These are phyloP conservation scores for Andrena minutula DNA, from an alignment of 2,888 invertebrate species.

Conservation along the genomic window DNA sequence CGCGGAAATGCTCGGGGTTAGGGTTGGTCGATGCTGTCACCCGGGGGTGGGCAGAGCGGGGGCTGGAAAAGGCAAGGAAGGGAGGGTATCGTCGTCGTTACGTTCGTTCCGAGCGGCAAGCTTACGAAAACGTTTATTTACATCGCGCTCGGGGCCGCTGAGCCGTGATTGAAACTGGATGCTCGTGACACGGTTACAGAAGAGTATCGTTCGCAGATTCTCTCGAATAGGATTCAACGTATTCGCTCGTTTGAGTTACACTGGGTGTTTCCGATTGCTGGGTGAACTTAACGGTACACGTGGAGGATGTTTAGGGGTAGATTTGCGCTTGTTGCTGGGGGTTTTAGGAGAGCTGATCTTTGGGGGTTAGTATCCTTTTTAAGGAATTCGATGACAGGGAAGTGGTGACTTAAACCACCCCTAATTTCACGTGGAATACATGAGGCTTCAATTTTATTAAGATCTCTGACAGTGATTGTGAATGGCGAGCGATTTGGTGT, in stretches of 20 bases:
- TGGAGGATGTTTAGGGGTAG: too few relatives aligned
- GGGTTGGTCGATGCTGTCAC: conserved; percentile 25
- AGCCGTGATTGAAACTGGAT: conserved; percentile 31
- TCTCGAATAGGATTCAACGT: background rate
- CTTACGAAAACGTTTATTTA: conserved; percentile 51
- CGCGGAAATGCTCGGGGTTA: conserved; percentile 26
- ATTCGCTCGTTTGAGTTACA: background rate
- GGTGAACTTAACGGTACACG: background rate
- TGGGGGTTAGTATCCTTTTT: too few relatives aligned
- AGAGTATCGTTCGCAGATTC: background rate
- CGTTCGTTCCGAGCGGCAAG: conserved; percentile 27
- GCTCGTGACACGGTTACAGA: background rate
- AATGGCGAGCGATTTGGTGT: too few relatives aligned
- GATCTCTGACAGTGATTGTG: too few relatives aligned
- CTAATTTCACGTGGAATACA: too few relatives aligned
- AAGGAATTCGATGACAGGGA: too few relatives aligned
- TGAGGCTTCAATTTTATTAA: too few relatives aligned
- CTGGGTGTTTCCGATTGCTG: background rate
- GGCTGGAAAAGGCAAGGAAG: conserved; percentile 20
- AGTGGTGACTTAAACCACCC: too few relatives aligned
- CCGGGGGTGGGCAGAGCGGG: conserved; percentile 11
- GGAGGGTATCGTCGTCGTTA: conserved; percentile 19
- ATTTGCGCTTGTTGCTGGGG: too few relatives aligned
- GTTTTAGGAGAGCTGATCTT: too few relatives aligned
- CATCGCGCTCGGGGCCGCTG: conserved; percentile 8